Evolutionary conservation across 1,140 invertebrate genomes (phyloP), one percentile per base, ranked within the genome.

Genomic region (Drosophila ercepeae): DNA sequence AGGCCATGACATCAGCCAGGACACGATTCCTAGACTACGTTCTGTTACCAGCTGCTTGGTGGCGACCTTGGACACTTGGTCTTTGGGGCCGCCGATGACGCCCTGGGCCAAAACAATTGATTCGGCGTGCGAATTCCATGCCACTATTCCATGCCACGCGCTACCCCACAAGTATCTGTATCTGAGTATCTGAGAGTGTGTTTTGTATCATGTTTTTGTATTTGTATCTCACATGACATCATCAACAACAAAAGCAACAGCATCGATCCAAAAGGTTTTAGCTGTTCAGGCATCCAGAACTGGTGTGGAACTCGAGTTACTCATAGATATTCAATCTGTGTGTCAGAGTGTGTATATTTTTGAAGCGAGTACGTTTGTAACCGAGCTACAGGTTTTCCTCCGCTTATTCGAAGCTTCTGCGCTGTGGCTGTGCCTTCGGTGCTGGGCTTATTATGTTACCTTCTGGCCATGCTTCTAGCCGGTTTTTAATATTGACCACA

Each of bases 221-320:
- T 55, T 50, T 73, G 70, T 73, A 55, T 64, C 69, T 50, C 44
- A 54, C 54, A 83, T 83, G 79, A 83, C 79, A 83, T 83, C 79
- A 83, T 86, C 81, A 55, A 32, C 69, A 61, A 14, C 48, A 73
- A 21, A 25, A 48, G 5, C 18, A 60, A 21, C 58, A 55, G 9
- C 65, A 78, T 78, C 75, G 75, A 68, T 78, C 67, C 9, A 32
- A 68, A 41, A 32, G 54, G 57, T 16, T 48, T 50, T 52, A 48
- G 51, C 71, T 59, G 60, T 65, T 78, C 42, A 32, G 64, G 57
- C 68, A 67, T 61, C 51, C 41, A 81, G 70, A 78, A 67, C 75
- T 86, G 79, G 75, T 83, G 75, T 86, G 81, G 81, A 83, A 86
- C 79, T 65, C 67, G 60, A 83, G 75, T 86, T 84, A 79, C 75